Evolutionary conservation across 2,797 vertebrate genomes (phyloP), one percentile per base, ranked within the genome.

Genomic region (Hafferia zeledoni): DNA sequence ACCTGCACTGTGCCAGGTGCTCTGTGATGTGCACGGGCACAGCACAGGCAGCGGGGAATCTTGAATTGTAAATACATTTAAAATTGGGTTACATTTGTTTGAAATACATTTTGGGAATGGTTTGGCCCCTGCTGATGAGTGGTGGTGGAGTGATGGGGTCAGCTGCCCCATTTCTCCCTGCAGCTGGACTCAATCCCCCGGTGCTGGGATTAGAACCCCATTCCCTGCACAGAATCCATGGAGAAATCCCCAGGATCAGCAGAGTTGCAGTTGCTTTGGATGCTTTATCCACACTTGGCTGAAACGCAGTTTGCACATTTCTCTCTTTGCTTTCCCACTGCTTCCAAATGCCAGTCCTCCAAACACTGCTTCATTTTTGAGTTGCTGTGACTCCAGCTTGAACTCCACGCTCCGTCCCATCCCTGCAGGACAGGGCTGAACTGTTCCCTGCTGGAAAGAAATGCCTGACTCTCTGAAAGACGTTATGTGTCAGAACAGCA

Each of bases 261-360:
- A 1, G 86, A 95, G 93, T 30, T 46, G 72, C 85, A 78, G 92
- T 91, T 95, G 94, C 90, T 90, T 79, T 81, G 77, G 6, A 70
- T 22, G 90, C 93, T 93, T 93, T 84, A 44, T 37, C 83, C 89
- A 50, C 68, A 23, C 87, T 91, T 76, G 92, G 86, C 94, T 96
- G 70, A 82, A 22, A 43, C 24, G 28, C 3, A 2, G 61, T 93
- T 83, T 83, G 92, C 89, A 5, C 28, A 23, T 93, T 91, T 83
- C 95, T 84, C 17, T 90, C 94, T 64, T 17, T 39, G 79, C 74
- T 94, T 75, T 77, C 68, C 72, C 79, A 30, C 83, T 30, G 5
- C 71, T 94, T 95, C 76, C 59, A 83, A 91, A 85, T 27, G 72
- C 86, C 83, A 67, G 65, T 6, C 80, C 81, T 86, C 52, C 39